Conservation (phyloP, 1,140 invertebrate genomes). For the Geopemphigus sp. region DNA sequence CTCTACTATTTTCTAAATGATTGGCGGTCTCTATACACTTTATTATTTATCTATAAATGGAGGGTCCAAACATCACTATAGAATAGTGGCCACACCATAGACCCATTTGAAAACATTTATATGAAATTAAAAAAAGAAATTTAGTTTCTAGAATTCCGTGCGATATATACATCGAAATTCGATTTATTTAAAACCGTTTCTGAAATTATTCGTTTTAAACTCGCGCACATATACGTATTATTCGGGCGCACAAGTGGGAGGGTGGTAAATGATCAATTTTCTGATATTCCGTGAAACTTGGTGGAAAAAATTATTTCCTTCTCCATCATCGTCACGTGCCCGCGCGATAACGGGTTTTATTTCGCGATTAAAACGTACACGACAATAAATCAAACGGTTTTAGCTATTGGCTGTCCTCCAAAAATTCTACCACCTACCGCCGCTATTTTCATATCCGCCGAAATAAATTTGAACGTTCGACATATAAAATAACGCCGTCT, state of each 20-base stretch:
- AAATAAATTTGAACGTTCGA: conserved; percentile 10
- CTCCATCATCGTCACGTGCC: not conserved
- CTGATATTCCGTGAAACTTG: not conserved
- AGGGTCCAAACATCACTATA: not conserved
- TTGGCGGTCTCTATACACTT: not conserved
- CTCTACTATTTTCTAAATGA: not conserved
- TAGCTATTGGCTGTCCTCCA: conserved; percentile 16
- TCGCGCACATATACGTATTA: not conserved
- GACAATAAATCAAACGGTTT: conserved; percentile 22
- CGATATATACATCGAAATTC: not conserved
- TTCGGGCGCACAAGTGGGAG: not conserved
- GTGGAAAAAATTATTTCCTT: not conserved
- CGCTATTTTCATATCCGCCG: not conserved
- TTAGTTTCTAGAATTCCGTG: too few species aligned
- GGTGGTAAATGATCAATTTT: conserved; percentile 12
- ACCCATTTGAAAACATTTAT: not conserved
- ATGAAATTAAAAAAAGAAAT: not conserved
- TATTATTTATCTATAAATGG: not conserved
- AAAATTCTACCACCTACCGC: not conserved
- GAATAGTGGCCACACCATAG: not conserved
- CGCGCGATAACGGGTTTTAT: not conserved
- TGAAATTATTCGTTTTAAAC: not conserved
- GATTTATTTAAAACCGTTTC: not conserved
- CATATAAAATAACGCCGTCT: not conserved
- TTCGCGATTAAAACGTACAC: not conserved